Conservation (phyloP, 2,888 invertebrate genomes). For the Campopleginae sp. region DNA sequence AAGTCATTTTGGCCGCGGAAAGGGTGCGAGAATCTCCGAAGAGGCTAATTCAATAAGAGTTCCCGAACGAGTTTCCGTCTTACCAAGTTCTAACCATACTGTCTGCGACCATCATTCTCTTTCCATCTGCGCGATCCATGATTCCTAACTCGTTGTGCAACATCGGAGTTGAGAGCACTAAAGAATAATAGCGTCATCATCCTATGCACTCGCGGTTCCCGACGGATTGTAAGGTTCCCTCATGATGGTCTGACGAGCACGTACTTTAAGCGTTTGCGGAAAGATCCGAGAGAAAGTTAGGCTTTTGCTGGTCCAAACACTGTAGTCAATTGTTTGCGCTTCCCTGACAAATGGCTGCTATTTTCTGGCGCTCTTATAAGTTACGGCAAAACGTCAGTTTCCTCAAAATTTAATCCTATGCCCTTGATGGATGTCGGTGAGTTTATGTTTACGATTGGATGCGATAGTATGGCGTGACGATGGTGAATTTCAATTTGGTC, state of each 20-base stretch:
- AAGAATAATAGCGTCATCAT: conserved; percentile 20
- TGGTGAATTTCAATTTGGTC: neutral
- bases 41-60: conserved; percentile 31
- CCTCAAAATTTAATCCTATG: conserved; percentile 40
- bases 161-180: conserved; percentile 4
- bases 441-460: neutral
- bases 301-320: conserved; percentile 23
- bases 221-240: neutral
- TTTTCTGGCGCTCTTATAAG: conserved; percentile 10
- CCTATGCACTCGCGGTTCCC: neutral
- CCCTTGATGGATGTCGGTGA: conserved; percentile 17
- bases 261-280: conserved; percentile 15
- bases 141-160: neutral
- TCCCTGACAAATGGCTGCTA: conserved; percentile 38
- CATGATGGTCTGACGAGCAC: conserved; percentile 33
- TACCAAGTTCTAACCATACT: neutral
- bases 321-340: neutral
- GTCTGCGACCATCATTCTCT: conserved; percentile 3
- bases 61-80: conserved; percentile 39
- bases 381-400: conserved; percentile 24
- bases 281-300: conserved; percentile 15
- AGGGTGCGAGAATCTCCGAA: neutral
- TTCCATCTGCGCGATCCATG: neutral
- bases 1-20: conserved; percentile 50
- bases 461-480: neutral